These are phyloP conservation scores for Narcine bancroftii DNA, from an alignment of 2,113 vertebrate genomes.

Conservation along the genomic window DNA sequence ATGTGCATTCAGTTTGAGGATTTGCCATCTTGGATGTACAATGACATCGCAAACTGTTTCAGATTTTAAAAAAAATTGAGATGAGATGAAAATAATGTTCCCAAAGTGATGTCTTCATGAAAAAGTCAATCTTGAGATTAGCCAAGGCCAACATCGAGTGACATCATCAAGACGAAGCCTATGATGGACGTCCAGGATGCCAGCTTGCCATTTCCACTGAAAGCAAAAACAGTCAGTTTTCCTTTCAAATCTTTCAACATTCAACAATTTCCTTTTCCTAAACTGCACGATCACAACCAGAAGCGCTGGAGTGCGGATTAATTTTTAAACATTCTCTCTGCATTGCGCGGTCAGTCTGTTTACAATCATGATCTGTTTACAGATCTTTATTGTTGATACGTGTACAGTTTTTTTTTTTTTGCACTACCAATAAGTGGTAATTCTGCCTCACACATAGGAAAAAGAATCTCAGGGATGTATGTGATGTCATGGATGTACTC, in stretches of 20 bases:
- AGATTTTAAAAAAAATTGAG: no score
- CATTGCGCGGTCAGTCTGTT: no score
- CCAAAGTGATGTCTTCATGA: slow-evolving; percentile 12
- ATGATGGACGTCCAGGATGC: slow-evolving; percentile 85
- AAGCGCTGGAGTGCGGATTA: background rate
- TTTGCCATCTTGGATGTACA: background rate
- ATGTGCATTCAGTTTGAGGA: background rate
- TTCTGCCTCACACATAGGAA: no score
- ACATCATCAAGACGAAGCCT: slow-evolving; percentile 98
- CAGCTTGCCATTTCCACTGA: slow-evolving; percentile 85
- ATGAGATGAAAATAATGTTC: background rate
- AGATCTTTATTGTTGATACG: no score
- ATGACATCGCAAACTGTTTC: background rate
- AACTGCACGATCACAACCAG: no score
- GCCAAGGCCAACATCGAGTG: slow-evolving; percentile 84
- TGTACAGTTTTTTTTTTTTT: no score
- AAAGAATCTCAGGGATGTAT: no score
- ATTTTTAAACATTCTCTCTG: no score
- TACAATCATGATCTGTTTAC: no score
- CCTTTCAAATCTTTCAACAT: background rate
- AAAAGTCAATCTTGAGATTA: slow-evolving; percentile 46
- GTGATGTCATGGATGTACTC: no score
- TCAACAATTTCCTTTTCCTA: background rate
- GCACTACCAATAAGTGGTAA: no score
- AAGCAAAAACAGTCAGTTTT: slow-evolving; percentile 35